phyloP scores from a whole-genome alignment of 2,888 invertebrate species.

The Agonopterix arenella region DNA sequence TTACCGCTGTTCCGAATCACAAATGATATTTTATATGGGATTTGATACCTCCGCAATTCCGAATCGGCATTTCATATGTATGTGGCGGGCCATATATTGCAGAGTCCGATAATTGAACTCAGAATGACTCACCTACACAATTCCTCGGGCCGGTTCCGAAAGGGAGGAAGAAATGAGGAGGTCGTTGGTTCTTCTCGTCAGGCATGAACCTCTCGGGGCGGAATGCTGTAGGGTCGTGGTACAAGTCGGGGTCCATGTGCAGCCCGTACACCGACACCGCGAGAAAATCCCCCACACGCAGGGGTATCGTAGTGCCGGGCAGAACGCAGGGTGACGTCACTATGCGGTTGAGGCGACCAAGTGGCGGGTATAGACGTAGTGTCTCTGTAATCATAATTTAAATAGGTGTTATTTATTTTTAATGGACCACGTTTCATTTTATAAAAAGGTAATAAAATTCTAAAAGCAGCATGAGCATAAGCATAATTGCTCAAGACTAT shows the following conservation, averaged over 20 bases:
- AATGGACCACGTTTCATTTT: no score
- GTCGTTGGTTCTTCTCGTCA: constrained; percentile 66
- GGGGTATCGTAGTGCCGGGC: constrained; percentile 54
- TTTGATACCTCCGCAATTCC: no score
- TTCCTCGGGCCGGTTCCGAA: constrained; percentile 74
- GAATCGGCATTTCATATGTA: no score
- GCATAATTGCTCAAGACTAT: no score
- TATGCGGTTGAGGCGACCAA: constrained; percentile 66
- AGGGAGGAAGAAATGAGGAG: constrained; percentile 67
- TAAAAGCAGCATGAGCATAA: no score
- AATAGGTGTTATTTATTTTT: no score
- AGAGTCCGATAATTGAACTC: not conserved
- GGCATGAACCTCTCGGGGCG: constrained; percentile 73
- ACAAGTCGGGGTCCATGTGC: constrained; percentile 73
- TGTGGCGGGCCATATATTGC: no score
- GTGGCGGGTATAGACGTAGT: constrained; percentile 75
- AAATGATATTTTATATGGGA: no score
- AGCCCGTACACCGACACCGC: constrained; percentile 65
- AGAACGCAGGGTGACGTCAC: constrained; percentile 74
- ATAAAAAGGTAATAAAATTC: no score
- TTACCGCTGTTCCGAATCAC: no score
- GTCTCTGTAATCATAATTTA: no score
- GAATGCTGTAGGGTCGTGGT: constrained; percentile 72
- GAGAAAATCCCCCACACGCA: constrained; percentile 64
- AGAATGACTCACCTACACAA: constrained; percentile 59